Evolutionary conservation across 2,797 vertebrate species (phyloP), one percentile per base, ranked within the genome.

Genomic region (Cryptoprocta ferox): DNA sequence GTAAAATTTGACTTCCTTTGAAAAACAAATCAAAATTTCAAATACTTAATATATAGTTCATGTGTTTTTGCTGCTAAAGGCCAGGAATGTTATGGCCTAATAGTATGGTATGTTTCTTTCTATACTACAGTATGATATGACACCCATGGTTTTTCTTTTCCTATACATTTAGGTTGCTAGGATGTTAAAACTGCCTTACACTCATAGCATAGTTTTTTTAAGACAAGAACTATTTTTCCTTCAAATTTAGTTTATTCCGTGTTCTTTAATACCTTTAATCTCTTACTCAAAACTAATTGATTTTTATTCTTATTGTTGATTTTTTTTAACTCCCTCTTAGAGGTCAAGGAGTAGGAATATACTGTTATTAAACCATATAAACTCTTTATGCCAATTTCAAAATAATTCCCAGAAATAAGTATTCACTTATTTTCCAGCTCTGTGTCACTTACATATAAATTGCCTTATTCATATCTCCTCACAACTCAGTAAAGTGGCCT

Each of bases 401-500:
- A 90, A 76, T 78, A 96, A 53, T 11, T 15, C 45, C 15, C 42
- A 30, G 39, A 45, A 75, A 75, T 91, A 85, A 61, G 30, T 92
- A 53, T 68, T 96, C 56, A 89, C 61, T 83, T 95, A 89, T 80
- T 96, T 96, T 95, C 28, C 61, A 95, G 9, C 70, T 71, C 18
- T 84, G 3, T 85, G 50, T 95, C 45, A 71, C 68, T 91, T 76
- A 37, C 5, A 53, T 50, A 68, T 91, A 63, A 86, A 94, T 95
- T 91, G 70, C 76, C 78, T 91, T 86, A 89, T 66, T 89, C 94
- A 68, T 95, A 94, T 95, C 63, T 92, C 6, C 65, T 84, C 35
- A 83, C 24, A 95, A 48, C 13, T 95, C 56, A 85, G 65, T 70
- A 30, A 97, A 89, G n/a, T 97, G 73, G 42, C 56, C 21, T 91